Evolutionary conservation across 2,797 vertebrate species (phyloP), one percentile per base, ranked within the genome.

Genomic region (Schizothorax lantsangensis): DNA sequence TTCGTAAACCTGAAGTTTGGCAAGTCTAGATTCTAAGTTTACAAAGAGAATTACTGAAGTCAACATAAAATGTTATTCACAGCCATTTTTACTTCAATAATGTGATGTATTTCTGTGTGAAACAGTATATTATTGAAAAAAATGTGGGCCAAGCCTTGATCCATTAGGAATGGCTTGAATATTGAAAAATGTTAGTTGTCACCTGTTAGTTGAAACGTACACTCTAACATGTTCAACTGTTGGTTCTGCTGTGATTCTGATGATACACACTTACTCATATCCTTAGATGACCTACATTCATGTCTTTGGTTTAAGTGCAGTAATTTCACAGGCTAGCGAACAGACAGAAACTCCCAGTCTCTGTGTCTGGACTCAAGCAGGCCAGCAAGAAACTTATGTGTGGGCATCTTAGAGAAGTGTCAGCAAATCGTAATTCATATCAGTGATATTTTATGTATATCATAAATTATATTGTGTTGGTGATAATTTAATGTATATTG

Each of bases 301-400:
- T 90, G 88, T 85, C 88, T 81, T 73, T 84, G 74, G 49, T 84
- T 87, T 91, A 91, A 92, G 91, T 88, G 91, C 91, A 91, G 88
- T 92, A 84, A 94, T 94, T 92, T 94, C 92, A 93, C 26, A 83
- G 92, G 92, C 92, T 90, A 88, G 89, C 87, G 92, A 87, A 90
- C 91, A 89, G 91, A 91, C 91, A 62, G 90, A 90, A 91, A 89
- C 90, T n/a, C 89, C 81, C 87, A 75, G 59, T 79, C 69, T 82
- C 75, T 87, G 71, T 75, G 89, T 79, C 75, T 85, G 83, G 75
- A 83, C 82, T 78, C 30, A 71, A 86, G 86, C 54, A 75, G 83
- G 36, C 68, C 75, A 68, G 33, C 45, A 49, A 26, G 69, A 75
- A 80, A 78, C 84, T 8, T n/a, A 77, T 87, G 89, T 84, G 79